Evolutionary conservation across 2,888 invertebrate genomes (phyloP), one percentile per base, ranked within the genome.

Genomic region (Machimus rusticus): DNA sequence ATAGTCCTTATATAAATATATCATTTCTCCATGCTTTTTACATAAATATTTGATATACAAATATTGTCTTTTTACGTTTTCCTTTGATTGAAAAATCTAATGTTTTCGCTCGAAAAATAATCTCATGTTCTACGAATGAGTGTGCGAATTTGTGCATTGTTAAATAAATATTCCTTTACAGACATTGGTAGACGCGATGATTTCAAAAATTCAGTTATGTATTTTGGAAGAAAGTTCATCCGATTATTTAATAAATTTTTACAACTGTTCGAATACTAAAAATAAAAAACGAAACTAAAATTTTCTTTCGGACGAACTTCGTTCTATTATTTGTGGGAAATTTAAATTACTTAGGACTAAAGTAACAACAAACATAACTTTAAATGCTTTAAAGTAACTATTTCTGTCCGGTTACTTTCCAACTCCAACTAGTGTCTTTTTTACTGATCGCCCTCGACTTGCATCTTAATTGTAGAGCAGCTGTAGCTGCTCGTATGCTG

Each of bases 1-100:
- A 82, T 82, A 82, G 28, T 82, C 28, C 19, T 28, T 82, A 82
- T 82, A 82, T 55, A 82, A 55, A 82, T 82, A 82, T 84, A 84
- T 84, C 19, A 43, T 51, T 81, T 51, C 46, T 57, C 37, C 66
- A 34, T 39, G 28, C 23, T 74, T 84, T 66, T 66, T 84, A 84
- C 84, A 39, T 84, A 84, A 84, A 84, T 84, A 84, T 84, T 84
- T 84, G 84, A 84, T 84, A 66, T 66, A 84, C 84, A 84, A 84
- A 84, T 84, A 84, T 84, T 84, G 84, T 84, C 84, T 84, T 84
- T 82, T 82, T 43, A 31, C 28, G 28, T 81, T 84, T 81, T 34
- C 23, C 16, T 14, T 31, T 84, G 39, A 84, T 84, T 84, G 57
- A 84, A 84, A 84, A 66, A 39, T 84, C 66, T 84, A 84, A 66